Percentiles rank a stretch among this genome's conserved stretches.
These are phyloP conservation scores for Cephus rjabovi DNA, from an alignment of 2,888 invertebrate species.

Conservation along the genomic window DNA sequence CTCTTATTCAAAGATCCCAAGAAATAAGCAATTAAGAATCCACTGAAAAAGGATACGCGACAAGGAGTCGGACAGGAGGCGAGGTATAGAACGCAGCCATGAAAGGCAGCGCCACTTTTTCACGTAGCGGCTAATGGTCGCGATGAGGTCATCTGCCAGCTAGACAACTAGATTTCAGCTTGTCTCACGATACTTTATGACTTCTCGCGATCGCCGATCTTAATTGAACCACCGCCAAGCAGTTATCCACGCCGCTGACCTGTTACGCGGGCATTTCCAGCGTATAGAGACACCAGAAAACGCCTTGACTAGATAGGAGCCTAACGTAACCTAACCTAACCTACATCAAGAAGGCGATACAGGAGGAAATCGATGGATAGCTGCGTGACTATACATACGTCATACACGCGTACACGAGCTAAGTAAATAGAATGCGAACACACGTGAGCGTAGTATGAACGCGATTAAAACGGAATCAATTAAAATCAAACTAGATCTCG, in stretches of 20 bases:
- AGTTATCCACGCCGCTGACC: neutral
- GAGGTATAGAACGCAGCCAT: conserved; percentile 35
- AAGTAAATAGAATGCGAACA: neutral
- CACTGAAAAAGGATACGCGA: conserved; percentile 50
- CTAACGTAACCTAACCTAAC: neutral
- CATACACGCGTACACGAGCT: neutral
- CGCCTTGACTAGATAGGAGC: neutral
- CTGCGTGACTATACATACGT: neutral
- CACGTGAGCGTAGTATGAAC: neutral
- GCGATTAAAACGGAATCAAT: neutral
- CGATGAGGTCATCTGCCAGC: conserved; percentile 56
- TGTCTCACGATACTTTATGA: conserved; percentile 27
- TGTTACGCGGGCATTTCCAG: neutral
- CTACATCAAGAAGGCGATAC: neutral
- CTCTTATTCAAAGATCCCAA: conserved; percentile 42
- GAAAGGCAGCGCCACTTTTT: conserved; percentile 57
- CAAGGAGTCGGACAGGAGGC: conserved; percentile 23
- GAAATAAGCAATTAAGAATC: conserved; percentile 57
- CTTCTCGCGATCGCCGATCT: conserved; percentile 11
- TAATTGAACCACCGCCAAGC: neutral
- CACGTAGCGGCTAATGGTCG: conserved; percentile 44
- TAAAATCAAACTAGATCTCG: neutral
- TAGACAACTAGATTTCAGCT: conserved; percentile 49
- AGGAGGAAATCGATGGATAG: neutral
- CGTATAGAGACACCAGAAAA: neutral